Evolutionary conservation across 2,113 vertebrate species (phyloP), one percentile per base, ranked within the genome.

Genomic region (Protobothrops flavoviridis): DNA sequence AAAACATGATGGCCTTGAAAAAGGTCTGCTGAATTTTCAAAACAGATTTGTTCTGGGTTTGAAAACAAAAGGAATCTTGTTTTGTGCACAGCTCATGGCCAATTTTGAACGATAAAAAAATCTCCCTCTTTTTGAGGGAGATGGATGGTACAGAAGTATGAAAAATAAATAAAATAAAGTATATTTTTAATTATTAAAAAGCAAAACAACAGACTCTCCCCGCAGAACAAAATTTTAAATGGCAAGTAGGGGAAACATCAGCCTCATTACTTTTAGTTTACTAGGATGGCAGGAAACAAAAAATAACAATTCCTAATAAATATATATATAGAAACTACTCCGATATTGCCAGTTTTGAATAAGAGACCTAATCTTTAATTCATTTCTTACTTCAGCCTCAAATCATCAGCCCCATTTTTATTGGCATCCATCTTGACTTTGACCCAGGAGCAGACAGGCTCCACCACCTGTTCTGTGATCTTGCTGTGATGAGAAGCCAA

Each of bases 381-480:
- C 17, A 8, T 20, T 48, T 6, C 94, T 94, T 94, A 99, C 99
- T 98, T 97, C 43, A 99, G 96, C 74, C 97, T 97, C 1, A 98
- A 94, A 45, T 98, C 98, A 56, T 98, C 98, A 0, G 97, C 95
- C 5, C 98, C 97, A 7, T 96, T 97, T n/a, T 95, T 98, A 0
- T 95, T 97, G 0, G 98, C 98, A 0, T 99, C 98, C 0, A 94
- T 97, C 94, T 99, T 99, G 39, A 98, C 97, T 91, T 98, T 98
- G 88, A 98, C 98, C 99, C 99, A 99, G 88, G 98, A 96, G 2
- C 97, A 97, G 12, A 99, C 94, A 0, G 99, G 98, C 91, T 99
- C 98, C 0, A 95, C 69, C 97, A 99, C 98, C 87, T 98, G 97
- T 90, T 97, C 91, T 0, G 64, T 91, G 26, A 97, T 39, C 0